phyloP scores from a whole-genome alignment of 2,888 invertebrate genomes.

The Philereme vetulata region DNA sequence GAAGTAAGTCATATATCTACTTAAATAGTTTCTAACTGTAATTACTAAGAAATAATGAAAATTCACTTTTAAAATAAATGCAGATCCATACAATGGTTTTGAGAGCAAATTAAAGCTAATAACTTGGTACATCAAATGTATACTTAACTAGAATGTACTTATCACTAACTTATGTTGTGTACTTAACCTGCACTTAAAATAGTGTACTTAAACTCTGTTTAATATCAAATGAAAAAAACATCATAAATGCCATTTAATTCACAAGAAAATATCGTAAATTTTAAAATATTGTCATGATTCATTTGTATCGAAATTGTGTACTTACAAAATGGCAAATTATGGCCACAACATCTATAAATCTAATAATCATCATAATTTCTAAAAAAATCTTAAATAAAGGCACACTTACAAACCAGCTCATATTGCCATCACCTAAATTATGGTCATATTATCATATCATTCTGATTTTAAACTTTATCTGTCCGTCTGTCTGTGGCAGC shows the following conservation, averaged over 20 bases:
- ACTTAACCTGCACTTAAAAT: background rate
- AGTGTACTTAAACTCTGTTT: background rate
- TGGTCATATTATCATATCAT: too few species aligned
- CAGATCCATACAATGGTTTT: slow-evolving; percentile 8
- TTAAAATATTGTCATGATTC: slow-evolving; percentile 20
- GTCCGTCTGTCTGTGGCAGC: too few species aligned
- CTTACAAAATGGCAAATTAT: slow-evolving; percentile 19
- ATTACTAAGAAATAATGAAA: too few species aligned
- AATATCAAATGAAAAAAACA: background rate
- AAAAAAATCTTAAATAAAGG: too few species aligned
- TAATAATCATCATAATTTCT: background rate
- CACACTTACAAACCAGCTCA: too few species aligned
- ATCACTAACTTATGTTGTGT: background rate
- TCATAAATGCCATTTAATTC: background rate
- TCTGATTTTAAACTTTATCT: too few species aligned
- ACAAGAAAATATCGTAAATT: background rate
- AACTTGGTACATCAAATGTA: slow-evolving; percentile 2
- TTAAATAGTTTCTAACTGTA: too few species aligned
- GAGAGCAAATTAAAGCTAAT: slow-evolving; percentile 16
- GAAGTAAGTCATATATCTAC: too few species aligned
- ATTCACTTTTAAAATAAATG: slow-evolving; percentile 1
- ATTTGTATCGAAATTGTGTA: slow-evolving; percentile 15
- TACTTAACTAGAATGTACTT: background rate
- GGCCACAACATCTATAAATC: slow-evolving; percentile 6
- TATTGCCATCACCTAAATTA: too few species aligned